Evolutionary conservation across 2,888 invertebrate species (phyloP), one percentile per base, ranked within the genome.

Genomic region (Eupsilia transversa): DNA sequence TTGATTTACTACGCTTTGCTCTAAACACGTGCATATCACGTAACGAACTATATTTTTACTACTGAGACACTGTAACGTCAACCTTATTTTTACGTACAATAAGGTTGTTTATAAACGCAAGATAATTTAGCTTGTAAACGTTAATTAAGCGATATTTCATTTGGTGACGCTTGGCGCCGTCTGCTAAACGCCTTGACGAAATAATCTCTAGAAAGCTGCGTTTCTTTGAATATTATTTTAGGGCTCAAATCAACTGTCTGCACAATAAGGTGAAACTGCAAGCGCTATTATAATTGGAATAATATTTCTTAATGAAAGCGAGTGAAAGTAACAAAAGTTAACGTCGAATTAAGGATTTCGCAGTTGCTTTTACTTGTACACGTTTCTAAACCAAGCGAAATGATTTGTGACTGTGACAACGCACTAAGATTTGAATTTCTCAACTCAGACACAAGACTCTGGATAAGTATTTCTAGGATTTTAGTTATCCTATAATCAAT

Each of bases 111-210:
- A 43, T 69, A 72, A 78, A 82, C 68, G 84, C 56, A 87, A 76
- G 70, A 71, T 74, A 77, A 79, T 59, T 85, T 82, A 82, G 87
- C 71, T 83, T 90, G 92, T 90, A 91, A 89, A 90, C 89, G 92
- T 93, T 95, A 95, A 95, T 96, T 94, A 95, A 94, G 94, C 90
- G 87, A 94, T 94, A 94, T 94, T 92, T 95, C 93, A 94, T 91
- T 88, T 89, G 87, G 89, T 90, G 94, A 93, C 93, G 89, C 90
- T 87, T 87, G 93, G 94, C 94, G 94, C 95, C 94, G 93, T 91
- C 93, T 92, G 89, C 89, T 94, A 93, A 94, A 92, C 91, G 92
- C 92, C 90, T 93, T 94, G 93, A 94, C 90, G 93, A 94, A 93
- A 92, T 93, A 90, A 92, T 91, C 90, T 85, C 88, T 87, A 88